A percentile compares a stretch with the other conserved stretches of the same genome.
Conservation (phyloP, 2,113 vertebrate species). For the Trachemys scripta region DNA sequence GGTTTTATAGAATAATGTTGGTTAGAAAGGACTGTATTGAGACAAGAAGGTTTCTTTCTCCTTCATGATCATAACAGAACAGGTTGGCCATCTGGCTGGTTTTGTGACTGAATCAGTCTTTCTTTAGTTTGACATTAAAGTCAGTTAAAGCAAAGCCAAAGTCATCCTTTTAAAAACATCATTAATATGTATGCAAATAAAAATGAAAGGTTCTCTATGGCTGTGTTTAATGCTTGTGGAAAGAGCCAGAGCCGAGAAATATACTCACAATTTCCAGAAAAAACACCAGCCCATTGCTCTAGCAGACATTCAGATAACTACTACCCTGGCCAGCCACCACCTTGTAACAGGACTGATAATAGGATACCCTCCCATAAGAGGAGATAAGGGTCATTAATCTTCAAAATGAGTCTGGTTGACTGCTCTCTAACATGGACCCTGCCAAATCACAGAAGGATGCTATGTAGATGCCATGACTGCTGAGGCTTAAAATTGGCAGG, state of each 20-base stretch:
- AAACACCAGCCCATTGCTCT: not conserved
- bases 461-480: not conserved
- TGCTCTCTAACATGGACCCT: not conserved
- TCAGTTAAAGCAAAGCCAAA: not conserved
- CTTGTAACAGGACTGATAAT: not conserved
- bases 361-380: not conserved
- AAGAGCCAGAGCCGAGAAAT: not conserved
- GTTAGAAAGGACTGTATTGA: not conserved
- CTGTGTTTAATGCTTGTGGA: not conserved
- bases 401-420: not conserved
- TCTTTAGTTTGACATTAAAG: not conserved
- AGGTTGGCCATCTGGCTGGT: not conserved
- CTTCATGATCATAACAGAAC: not conserved
- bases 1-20: not conserved
- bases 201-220: not conserved
- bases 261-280: not conserved
- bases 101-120: not conserved
- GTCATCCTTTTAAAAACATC: not conserved
- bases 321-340: not conserved
- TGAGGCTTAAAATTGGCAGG: not conserved
- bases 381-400: not conserved
- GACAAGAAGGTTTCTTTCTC: not conserved
- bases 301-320: not conserved
- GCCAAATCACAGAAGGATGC: not conserved
- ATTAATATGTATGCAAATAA: not conserved